Percentiles rank a stretch among this genome's conserved stretches.
These are phyloP conservation scores for Lagopus leucura DNA, from an alignment of 2,113 vertebrate genomes.

Conservation along the genomic window DNA sequence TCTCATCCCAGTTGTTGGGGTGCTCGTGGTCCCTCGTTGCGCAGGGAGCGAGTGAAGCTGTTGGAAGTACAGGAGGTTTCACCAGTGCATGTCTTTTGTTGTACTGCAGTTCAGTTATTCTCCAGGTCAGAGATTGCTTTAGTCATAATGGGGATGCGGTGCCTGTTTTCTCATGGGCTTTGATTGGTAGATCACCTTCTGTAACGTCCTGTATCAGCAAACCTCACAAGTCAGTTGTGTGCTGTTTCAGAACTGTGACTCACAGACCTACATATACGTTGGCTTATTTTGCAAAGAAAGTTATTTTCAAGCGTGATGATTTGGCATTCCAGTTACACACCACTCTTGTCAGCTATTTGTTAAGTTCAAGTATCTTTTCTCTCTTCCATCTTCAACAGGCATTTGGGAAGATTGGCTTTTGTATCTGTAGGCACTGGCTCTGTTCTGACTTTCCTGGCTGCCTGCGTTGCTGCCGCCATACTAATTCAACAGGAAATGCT, in stretches of 20 bases:
- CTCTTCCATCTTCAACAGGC: neutral
- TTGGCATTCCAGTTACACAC: neutral
- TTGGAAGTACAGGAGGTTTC: neutral
- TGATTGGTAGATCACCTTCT: neutral
- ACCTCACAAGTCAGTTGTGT: neutral
- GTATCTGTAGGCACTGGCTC: rapidly evolving
- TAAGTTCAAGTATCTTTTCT: neutral
- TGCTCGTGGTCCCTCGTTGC: rapidly evolving
- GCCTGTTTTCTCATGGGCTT: neutral
- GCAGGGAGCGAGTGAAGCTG: neutral
- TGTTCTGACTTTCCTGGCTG: neutral
- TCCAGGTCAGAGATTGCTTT: neutral
- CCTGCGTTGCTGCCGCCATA: neutral
- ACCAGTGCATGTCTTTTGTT: neutral
- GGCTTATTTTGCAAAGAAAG: neutral
- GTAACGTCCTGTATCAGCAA: neutral
- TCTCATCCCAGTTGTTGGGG: rapidly evolving
- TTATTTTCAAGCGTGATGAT: neutral
- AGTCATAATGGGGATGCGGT: neutral
- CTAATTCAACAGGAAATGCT: neutral
- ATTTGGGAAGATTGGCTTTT: neutral
- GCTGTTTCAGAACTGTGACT: no score
- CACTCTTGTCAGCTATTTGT: rapidly evolving
- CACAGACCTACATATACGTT: neutral
- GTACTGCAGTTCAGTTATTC: neutral